Evolutionary conservation across 1,140 invertebrate genomes (phyloP), one percentile per base, ranked within the genome.

Genomic region (Ostrea edulis): DNA sequence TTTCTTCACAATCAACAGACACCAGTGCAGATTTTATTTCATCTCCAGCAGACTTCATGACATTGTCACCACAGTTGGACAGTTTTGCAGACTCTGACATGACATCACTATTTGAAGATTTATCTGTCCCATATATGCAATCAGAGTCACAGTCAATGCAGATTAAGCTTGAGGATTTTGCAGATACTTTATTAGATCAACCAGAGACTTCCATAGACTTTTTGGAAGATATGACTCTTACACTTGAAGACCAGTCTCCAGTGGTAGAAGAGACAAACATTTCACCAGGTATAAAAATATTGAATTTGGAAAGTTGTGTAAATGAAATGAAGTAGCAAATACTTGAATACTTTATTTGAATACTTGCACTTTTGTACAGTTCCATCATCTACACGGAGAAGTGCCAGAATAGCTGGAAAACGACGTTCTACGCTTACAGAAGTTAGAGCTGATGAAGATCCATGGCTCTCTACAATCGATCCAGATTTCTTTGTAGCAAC

Each of bases 321-420:
- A 77, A 44, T 11, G 20, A 8, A 77, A 14, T 8, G 35, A 29
- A 12, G 5, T 44, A 29, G 68, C 17, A 77, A 44, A 44, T 44
- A 44, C 35, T 44, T 44, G 35, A 44, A 44, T 44, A 44, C 35
- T 44, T 44, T 44, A 44, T 44, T 44, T 44, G 35, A 44, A 44
- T 17, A 51, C 68, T 44, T 44, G 20, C n/a, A 17, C 14, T 81
- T 53, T 83, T n/a, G n/a, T 83, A 9, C 25, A 53, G 44, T 17
- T 83, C n/a, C 12, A 52, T 54, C 44, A 52, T 44, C 82, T 52
- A 83, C 52, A 83, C 17, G 82, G 52, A 83, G 52, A 25, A 83
- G 82, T 83, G 82, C 82, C 51, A 83, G 82, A 52, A 83, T 83
- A 53, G 82, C 82, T 7, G 82, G 20, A 20, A 83, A 54, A 44